Evolutionary conservation across 2,797 vertebrate genomes (phyloP).

Genomic region (Coluber constrictor): DNA sequence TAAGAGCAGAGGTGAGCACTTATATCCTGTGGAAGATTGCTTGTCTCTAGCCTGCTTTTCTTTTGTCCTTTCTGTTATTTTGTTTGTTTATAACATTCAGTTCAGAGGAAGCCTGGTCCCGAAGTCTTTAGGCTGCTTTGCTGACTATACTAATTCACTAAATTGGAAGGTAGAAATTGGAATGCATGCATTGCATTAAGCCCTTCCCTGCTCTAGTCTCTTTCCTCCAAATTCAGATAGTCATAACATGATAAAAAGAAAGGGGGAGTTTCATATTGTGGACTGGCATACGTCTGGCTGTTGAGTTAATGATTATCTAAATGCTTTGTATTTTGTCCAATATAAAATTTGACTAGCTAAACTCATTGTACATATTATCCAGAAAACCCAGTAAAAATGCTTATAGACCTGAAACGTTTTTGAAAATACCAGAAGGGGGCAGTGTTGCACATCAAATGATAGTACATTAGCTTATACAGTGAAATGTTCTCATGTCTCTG

Average conservation of each 20-base stretch:
- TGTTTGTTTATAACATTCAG: not conserved
- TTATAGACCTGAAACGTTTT: not conserved
- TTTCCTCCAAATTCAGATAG: not conserved
- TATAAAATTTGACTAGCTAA: not conserved
- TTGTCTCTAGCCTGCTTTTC: not conserved
- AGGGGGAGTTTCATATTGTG: not conserved
- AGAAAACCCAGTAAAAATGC: not conserved
- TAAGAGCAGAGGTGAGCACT: not conserved
- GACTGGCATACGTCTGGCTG: not conserved
- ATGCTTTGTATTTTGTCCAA: not conserved
- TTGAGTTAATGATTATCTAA: not conserved
- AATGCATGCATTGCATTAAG: not conserved
- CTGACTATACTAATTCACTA: not conserved
- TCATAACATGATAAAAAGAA: not conserved
- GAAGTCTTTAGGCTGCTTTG: not conserved
- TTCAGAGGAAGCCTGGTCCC: not conserved
- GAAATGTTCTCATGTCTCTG: too few species aligned
- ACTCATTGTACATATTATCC: not conserved
- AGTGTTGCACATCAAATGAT: not conserved
- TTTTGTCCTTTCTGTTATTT: not conserved
- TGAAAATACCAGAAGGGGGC: slow-evolving; percentile 25
- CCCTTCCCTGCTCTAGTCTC: not conserved
- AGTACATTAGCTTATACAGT: not conserved
- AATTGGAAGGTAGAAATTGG: not conserved
- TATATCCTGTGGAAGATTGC: not conserved